Base-by-base conservation (phyloP, 2,113 vertebrate species). In the Poecile atricapillus region DNA sequence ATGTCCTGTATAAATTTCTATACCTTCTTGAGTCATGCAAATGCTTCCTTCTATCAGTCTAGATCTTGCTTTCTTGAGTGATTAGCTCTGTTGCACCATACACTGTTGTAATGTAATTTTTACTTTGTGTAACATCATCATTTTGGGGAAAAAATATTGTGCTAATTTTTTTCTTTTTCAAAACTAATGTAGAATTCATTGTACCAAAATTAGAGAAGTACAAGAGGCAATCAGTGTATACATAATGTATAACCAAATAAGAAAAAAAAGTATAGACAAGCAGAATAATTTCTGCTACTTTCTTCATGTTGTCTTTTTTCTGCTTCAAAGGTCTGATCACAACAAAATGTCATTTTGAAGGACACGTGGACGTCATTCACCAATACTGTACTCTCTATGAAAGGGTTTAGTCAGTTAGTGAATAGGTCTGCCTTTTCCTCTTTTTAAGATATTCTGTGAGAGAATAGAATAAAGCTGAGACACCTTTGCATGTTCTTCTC, bases 1-100 rank as follows among this genome's bases (percentile, higher is more conserved):
- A n/a, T 90, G 90, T n/a, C 79, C 85, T 56, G 70, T 77, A 83
- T 75, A 86, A 85, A 90, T 94, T 83, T 86, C 33, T 90, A 15
- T 74, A 92, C 41, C 47, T 75, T 68, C 80, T 41, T 77, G 55
- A 93, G 79, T 93, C 87, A 92, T 60, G 64, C 33, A 63, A 35
- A 84, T 79, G 53, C 60, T 82, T 58, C 64, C 24, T 95, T 22
- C 47, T 82, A 71, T 92, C 62, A 71, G 62, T 41, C 28, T 31
- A 58, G 70, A 79, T 87, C 55, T 84, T 80, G 46, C 50, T 88
- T 90, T 92, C 70, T 83, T 30, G 19, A 67, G 22, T 80, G 67
- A 65, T 77, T 80, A 77, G 67, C 33, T 46, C 67, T 70, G 49
- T 73, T 94, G 47, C 15, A 59, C 52, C 31, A 71, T 86, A 44